Base-by-base conservation (phyloP, 2,113 vertebrate species). In the Mungos mungo region DNA sequence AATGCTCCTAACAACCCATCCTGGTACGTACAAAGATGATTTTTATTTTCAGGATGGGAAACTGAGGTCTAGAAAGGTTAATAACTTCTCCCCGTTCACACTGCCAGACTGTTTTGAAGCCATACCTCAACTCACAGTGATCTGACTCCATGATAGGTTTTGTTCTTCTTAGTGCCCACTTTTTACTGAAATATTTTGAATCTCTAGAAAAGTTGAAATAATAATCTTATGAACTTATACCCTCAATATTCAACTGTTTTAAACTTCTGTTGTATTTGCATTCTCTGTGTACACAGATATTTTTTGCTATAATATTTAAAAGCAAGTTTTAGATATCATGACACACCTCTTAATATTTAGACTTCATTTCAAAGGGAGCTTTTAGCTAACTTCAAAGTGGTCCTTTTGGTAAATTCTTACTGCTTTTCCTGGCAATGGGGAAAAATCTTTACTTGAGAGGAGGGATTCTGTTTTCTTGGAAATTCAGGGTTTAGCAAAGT, bases 401-500 rank as follows among this genome's bases (percentile, higher is more conserved):
- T 83, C 45, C 23, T 27, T 96, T 91, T 84, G 71, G 41, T 60
- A 35, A 93, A 77, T 88, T 90, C 65, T 95, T 77, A 94, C 54
- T 92, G 23, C 68, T 96, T 96, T 89, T 77, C 50, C 52, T 47
- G 13, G 14, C 68, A 93, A 82, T 27, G n/a, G 33, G n/a, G 25
- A 79, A 90, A 85, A 29, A 79, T 69, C 41, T 94, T 94, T 97
- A 50, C 90, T 96, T 93, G 72, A 95, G 25, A 68, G 29, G 50
- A 94, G 5, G 66, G 12, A 90, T n/a, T 96, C 33, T 95, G 79
- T 81, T 89, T 96, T 65, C 71, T 93, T 79, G 82, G 45, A 89
- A 96, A 92, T 50, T n/a, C 60, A 82, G 68, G 35, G 16, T 92
- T 92, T 94, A 93, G 54, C 71, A 96, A 96, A 96, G 38, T 52